phyloP scores from a whole-genome alignment of 2,888 invertebrate genomes.

The Apotomis capreana region DNA sequence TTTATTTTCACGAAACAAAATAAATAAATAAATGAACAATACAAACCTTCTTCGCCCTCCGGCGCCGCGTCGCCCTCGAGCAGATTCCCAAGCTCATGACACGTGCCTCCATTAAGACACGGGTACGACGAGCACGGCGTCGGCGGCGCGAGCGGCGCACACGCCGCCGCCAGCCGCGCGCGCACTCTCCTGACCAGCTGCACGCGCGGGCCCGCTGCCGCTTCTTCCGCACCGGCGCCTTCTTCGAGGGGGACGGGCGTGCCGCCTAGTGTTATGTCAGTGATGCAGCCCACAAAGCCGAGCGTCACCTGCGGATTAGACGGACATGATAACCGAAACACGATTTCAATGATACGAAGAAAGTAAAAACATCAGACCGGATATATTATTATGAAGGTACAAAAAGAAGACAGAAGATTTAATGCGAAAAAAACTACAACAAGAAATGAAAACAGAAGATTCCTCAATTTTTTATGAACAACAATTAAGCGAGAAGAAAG shows the following conservation, averaged over 20 bases:
- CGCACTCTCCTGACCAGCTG: constrained; percentile 69
- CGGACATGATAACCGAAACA: neutral
- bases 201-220: constrained; percentile 60
- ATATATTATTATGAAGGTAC: too few relatives aligned
- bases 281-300: constrained; percentile 96
- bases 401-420: too few relatives aligned
- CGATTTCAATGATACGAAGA: neutral
- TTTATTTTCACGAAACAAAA: too few relatives aligned
- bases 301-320: constrained; percentile 85
- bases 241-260: constrained; percentile 87
- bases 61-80: constrained; percentile 60
- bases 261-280: constrained; percentile 91
- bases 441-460: too few relatives aligned
- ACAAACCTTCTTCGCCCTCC: constrained; percentile 61
- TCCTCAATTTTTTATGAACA: too few relatives aligned
- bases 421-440: too few relatives aligned
- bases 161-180: constrained; percentile 57
- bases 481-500: too few relatives aligned
- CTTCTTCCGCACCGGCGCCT: constrained; percentile 66
- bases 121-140: constrained; percentile 70
- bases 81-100: constrained; percentile 77
- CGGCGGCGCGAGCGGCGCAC: constrained; percentile 66
- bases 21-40: too few relatives aligned
- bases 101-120: constrained; percentile 82
- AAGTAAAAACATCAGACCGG: too few relatives aligned